These are phyloP conservation scores for Spea multiplicata DNA, from an alignment of 2,113 vertebrate species.

Conservation along the genomic window DNA sequence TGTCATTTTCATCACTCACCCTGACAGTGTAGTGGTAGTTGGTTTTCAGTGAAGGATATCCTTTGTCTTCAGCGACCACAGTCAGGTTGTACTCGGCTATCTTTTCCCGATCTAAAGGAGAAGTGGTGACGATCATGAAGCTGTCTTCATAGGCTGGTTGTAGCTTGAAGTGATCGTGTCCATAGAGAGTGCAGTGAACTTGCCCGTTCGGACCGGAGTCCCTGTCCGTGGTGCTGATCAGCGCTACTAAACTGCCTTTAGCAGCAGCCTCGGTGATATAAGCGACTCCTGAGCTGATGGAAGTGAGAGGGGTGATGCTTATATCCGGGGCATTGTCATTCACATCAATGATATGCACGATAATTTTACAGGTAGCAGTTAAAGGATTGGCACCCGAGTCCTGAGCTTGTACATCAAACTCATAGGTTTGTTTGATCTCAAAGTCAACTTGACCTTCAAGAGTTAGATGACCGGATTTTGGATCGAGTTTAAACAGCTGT, in stretches of 20 bases:
- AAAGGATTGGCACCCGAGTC: conserved; percentile 83
- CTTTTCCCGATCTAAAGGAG: conserved; percentile 78
- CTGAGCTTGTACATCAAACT: conserved; percentile 84
- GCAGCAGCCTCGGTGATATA: conserved; percentile 74
- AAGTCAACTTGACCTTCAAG: conserved; percentile 82
- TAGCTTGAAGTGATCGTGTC: conserved; percentile 86
- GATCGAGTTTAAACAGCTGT: conserved; percentile 84
- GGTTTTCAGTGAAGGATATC: conserved; percentile 76
- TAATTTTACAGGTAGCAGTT: conserved; percentile 81
- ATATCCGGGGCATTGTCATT: conserved; percentile 91
- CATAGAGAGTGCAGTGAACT: conserved; percentile 84
- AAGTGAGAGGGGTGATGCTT: conserved; percentile 83
- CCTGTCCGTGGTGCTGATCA: conserved; percentile 88
- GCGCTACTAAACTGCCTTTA: conserved; percentile 85
- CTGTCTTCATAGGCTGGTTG: conserved; percentile 87
- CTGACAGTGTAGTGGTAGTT: conserved; percentile 77
- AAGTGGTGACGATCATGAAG: conserved; percentile 87
- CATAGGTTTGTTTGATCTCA: conserved; percentile 83
- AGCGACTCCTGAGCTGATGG: conserved; percentile 61
- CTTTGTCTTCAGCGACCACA: conserved; percentile 87
- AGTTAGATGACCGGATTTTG: conserved; percentile 78
- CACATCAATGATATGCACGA: conserved; percentile 86
- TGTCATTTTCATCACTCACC: conserved; percentile 89
- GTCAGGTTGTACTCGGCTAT: conserved; percentile 89
- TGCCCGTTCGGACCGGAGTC: conserved; percentile 85